phyloP scores from a whole-genome alignment of 2,888 invertebrate genomes.

The Brenthis ino region DNA sequence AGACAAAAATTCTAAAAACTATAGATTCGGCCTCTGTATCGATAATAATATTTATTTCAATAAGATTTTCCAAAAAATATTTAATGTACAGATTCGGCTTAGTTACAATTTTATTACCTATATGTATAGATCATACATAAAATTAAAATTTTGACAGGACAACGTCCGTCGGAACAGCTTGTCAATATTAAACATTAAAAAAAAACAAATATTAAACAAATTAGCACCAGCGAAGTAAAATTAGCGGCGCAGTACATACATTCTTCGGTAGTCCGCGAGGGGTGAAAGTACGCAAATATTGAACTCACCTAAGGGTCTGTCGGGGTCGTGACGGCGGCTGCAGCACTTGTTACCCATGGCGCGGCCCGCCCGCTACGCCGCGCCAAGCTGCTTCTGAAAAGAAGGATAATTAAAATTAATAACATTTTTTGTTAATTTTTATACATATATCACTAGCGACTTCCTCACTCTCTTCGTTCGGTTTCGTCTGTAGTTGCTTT shows the following conservation, averaged over 20 bases:
- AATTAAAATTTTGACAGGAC: no score
- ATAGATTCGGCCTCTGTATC: no score
- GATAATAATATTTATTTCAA: no score
- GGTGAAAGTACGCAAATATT: constrained; percentile 12
- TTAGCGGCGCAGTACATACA: constrained; percentile 5
- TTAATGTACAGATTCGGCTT: no score
- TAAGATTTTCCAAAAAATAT: no score
- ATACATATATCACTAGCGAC: background rate
- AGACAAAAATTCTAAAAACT: no score
- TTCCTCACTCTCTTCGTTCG: background rate
- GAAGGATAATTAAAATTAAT: constrained; percentile 37
- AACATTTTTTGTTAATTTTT: constrained; percentile 1
- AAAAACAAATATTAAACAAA: no score
- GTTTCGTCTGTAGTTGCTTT: no score
- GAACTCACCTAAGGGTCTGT: constrained; percentile 83
- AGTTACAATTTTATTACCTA: no score
- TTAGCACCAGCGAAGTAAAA: background rate
- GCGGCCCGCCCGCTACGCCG: constrained; percentile 80
- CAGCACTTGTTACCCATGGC: constrained; percentile 94
- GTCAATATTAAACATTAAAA: no score
- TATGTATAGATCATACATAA: no score
- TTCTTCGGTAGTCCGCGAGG: constrained; percentile 11
- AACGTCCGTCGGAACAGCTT: no score
- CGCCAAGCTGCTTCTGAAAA: constrained; percentile 75
- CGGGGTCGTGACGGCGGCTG: constrained; percentile 91